Conservation (phyloP, 2,113 vertebrate genomes). For the Anthoscopus minutus region DNA sequence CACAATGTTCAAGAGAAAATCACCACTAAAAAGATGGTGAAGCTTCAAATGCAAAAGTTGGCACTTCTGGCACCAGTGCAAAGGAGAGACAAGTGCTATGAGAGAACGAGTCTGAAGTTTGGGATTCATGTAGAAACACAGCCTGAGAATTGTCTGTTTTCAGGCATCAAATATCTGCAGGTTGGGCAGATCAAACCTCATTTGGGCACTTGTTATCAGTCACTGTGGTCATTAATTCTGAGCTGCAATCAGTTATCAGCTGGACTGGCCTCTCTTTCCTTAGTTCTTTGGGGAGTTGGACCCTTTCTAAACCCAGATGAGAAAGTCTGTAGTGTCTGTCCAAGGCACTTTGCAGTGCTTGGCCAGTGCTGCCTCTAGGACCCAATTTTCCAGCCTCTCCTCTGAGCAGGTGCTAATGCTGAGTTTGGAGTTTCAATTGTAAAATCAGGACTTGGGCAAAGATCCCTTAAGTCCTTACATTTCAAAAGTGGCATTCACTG, state of each 20-base stretch:
- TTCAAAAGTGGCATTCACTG: not conserved
- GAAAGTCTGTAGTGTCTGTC: not conserved
- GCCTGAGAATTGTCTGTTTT: not conserved
- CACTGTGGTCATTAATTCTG: not conserved
- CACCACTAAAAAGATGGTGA: not conserved
- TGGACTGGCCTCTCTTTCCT: not conserved
- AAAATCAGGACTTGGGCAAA: not conserved
- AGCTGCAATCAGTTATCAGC: not conserved
- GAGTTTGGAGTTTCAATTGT: not conserved
- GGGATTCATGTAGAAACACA: not conserved
- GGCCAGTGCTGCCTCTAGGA: not conserved
- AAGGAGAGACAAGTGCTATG: not conserved
- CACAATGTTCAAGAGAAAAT: not conserved
- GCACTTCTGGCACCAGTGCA: not conserved
- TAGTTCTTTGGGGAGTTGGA: not conserved
- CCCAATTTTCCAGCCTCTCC: not conserved
- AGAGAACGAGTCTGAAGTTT: not conserved
- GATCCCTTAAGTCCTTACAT: not conserved
- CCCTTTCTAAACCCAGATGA: not conserved
- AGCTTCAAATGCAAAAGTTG: not conserved
- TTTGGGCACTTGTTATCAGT: not conserved
- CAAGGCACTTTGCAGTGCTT: not conserved
- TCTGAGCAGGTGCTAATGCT: not conserved
- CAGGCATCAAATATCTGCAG: not conserved
- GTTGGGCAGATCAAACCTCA: not conserved